Conservation (phyloP, 1,140 invertebrate genomes). For the Andrena cerasifolii region DNA sequence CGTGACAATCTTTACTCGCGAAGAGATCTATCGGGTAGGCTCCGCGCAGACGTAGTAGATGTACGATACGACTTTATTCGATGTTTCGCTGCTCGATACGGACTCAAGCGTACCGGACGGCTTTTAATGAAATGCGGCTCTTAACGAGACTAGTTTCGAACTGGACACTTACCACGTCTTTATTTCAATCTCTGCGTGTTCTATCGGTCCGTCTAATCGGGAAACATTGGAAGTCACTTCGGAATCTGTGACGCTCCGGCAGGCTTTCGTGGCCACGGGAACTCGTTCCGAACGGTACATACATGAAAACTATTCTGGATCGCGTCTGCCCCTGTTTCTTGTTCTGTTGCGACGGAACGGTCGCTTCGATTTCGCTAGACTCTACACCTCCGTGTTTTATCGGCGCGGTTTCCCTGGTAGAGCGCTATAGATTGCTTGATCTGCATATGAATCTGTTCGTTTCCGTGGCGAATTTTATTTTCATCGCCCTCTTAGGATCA, state of each 20-base stretch:
- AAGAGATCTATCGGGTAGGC: conserved; percentile 1
- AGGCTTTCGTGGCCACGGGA: not conserved
- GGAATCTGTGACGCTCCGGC: not conserved
- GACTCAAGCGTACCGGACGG: not conserved
- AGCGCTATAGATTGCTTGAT: not conserved
- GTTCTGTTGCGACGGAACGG: conserved; percentile 7
- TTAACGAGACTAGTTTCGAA: conserved; percentile 26
- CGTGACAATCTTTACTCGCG: conserved; percentile 27
- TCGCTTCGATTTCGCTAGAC: not conserved
- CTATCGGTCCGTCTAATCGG: conserved; percentile 16
- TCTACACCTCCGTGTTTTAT: not conserved
- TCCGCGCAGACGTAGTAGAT: not conserved
- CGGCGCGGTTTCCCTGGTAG: not conserved
- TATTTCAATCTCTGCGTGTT: conserved; percentile 29
- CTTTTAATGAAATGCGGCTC: conserved; percentile 36
- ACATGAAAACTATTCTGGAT: not conserved
- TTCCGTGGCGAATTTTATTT: not conserved
- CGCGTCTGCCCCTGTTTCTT: not conserved
- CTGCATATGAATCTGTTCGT: conserved; percentile 37
- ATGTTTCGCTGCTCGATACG: conserved; percentile 1
- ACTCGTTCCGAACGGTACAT: not conserved
- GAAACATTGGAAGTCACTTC: not conserved
- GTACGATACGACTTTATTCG: conserved; percentile 21
- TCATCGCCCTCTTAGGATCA: too few species aligned
- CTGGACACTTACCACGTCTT: conserved; percentile 32